These are phyloP conservation scores for Probosciger aterrimus DNA, from an alignment of 2,113 vertebrate species.

Conservation along the genomic window DNA sequence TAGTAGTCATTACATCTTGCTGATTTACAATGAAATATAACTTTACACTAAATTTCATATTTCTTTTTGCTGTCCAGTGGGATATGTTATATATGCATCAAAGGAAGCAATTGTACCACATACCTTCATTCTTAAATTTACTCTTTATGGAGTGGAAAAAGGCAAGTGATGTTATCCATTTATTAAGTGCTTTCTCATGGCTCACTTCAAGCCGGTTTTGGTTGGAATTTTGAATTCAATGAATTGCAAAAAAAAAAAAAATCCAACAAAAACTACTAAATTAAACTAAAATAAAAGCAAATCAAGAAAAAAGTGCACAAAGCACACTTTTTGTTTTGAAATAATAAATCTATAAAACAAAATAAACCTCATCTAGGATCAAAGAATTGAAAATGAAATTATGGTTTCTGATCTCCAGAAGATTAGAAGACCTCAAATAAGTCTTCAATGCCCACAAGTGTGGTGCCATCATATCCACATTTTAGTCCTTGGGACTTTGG, in stretches of 20 bases:
- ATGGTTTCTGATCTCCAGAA: background rate
- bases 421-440: background rate
- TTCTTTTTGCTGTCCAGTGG: background rate
- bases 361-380: background rate
- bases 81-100: background rate
- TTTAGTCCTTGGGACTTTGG: background rate
- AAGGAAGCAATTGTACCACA: background rate
- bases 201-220: background rate
- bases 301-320: background rate
- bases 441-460: background rate
- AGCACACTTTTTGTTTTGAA: background rate
- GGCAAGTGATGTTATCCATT: background rate
- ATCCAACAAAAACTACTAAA: background rate
- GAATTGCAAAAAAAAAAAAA: background rate
- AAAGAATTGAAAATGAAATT: background rate
- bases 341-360: background rate
- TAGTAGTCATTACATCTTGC: background rate
- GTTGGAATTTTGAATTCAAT: background rate
- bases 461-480: background rate
- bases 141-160: constrained; percentile 16
- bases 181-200: background rate
- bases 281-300: background rate
- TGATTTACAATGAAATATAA: background rate
- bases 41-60: background rate
- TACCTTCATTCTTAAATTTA: background rate